phyloP scores from a whole-genome alignment of 2,888 invertebrate genomes.

The Odiellus spinosus region DNA sequence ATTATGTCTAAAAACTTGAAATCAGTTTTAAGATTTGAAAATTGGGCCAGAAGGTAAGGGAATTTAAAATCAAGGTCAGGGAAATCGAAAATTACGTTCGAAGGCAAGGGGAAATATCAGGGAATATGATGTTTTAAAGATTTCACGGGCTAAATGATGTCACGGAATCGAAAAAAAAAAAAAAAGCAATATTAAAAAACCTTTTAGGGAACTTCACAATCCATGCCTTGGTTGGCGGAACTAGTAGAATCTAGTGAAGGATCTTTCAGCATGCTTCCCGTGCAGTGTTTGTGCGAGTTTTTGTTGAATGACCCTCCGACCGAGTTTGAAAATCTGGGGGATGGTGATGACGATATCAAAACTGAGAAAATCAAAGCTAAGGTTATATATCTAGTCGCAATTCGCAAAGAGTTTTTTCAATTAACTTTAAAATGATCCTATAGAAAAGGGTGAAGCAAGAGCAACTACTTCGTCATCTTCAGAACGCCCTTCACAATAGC shows the following conservation, averaged over 20 bases:
- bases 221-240: constrained; percentile 94
- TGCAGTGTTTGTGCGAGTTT: constrained; percentile 95
- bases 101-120: too few relatives aligned
- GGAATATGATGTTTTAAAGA: too few relatives aligned
- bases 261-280: constrained; percentile 72
- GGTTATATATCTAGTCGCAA: not conserved
- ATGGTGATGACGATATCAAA: constrained; percentile 31
- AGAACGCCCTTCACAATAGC: constrained; percentile 39
- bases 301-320: constrained; percentile 40
- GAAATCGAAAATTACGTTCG: too few relatives aligned
- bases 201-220: constrained; percentile 27
- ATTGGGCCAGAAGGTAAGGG: too few relatives aligned
- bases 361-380: constrained; percentile 32
- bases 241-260: constrained; percentile 81
- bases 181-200: not conserved
- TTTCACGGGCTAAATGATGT: too few relatives aligned
- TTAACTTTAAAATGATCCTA: not conserved
- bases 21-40: too few relatives aligned
- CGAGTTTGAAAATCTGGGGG: constrained; percentile 7
- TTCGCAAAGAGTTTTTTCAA: not conserved
- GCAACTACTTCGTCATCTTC: constrained; percentile 50
- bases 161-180: not conserved
- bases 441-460: constrained; percentile 55
- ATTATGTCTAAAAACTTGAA: too few relatives aligned
- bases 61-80: too few relatives aligned